Conservation (phyloP, 2,888 invertebrate genomes). For the Cephus rjabovi region DNA sequence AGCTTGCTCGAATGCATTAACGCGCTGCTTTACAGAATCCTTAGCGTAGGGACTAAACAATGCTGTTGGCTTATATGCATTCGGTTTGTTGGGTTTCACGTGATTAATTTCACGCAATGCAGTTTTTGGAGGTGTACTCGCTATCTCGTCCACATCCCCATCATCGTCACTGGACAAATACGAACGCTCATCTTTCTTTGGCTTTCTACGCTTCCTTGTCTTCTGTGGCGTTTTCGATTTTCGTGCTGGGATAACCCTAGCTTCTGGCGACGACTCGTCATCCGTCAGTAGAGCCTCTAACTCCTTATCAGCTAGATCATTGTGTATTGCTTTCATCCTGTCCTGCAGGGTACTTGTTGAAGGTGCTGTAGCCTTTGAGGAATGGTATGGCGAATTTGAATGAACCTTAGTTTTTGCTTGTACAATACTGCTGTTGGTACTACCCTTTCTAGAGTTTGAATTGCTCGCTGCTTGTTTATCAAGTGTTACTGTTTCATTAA, state of each 20-base stretch:
- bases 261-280: constrained; percentile 59
- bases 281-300: constrained; percentile 56
- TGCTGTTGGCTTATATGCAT: constrained; percentile 55
- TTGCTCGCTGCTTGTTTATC: constrained; percentile 26
- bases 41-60: constrained; percentile 71
- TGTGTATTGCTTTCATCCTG: constrained; percentile 27
- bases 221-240: constrained; percentile 22
- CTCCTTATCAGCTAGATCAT: constrained; percentile 30
- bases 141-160: constrained; percentile 42
- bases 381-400: constrained; percentile 10
- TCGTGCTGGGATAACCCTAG: constrained; percentile 23
- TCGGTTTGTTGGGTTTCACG: constrained; percentile 22
- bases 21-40: constrained; percentile 72
- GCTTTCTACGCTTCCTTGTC: constrained; percentile 16
- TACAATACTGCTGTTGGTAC: constrained; percentile 5
- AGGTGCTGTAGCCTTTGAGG: neutral
- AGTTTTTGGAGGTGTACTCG: constrained; percentile 41
- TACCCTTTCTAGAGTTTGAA: constrained; percentile 17
- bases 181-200: constrained; percentile 28
- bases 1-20: constrained; percentile 72
- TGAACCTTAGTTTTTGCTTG: neutral
- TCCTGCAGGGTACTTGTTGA: constrained; percentile 20
- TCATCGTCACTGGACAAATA: constrained; percentile 34
- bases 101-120: constrained; percentile 23
- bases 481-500: constrained; percentile 53